Conservation (phyloP, 2,797 vertebrate genomes). For the Danio aesculapii region DNA sequence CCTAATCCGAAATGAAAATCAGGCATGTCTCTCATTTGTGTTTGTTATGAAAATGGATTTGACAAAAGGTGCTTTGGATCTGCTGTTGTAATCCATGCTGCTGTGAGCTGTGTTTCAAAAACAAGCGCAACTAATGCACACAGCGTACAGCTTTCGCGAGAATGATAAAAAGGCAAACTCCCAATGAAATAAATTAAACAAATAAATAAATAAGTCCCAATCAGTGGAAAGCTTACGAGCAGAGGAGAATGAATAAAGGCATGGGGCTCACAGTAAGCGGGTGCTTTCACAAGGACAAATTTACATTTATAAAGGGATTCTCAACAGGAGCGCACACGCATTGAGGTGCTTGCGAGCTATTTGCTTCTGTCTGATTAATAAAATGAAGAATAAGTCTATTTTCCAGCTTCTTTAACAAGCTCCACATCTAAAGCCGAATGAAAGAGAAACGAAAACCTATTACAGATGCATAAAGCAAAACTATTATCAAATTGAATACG, state of each 20-base stretch:
- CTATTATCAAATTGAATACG: slow-evolving; percentile 37
- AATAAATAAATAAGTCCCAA: slow-evolving; percentile 43
- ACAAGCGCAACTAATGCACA: slow-evolving; percentile 3
- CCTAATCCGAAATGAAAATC: slow-evolving; percentile 23
- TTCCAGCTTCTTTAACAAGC: slow-evolving; percentile 41
- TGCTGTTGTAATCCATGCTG: slow-evolving; percentile 21
- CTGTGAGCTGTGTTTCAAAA: slow-evolving; percentile 30
- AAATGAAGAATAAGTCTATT: slow-evolving; percentile 53
- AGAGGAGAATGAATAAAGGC: slow-evolving; percentile 48
- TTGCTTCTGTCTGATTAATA: slow-evolving; percentile 56
- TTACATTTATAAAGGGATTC: slow-evolving; percentile 58
- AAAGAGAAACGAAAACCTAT: slow-evolving; percentile 46
- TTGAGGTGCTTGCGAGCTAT: slow-evolving; percentile 43
- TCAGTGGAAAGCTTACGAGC: slow-evolving; percentile 46
- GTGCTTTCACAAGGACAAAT: slow-evolving; percentile 54
- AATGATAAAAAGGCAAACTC: slow-evolving; percentile 26
- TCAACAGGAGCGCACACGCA: slow-evolving; percentile 36
- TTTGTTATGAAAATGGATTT: slow-evolving; percentile 44
- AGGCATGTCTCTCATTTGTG: slow-evolving; percentile 23
- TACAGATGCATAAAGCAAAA: slow-evolving; percentile 37
- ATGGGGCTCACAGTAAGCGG: slow-evolving; percentile 36
- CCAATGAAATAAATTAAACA: slow-evolving; percentile 48
- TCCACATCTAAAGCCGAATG: slow-evolving; percentile 38
- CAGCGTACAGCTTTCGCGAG: not conserved
- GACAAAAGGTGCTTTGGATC: slow-evolving; percentile 28